Conservation (phyloP, 2,888 invertebrate species). For the Caenorhabditis parvicauda region DNA sequence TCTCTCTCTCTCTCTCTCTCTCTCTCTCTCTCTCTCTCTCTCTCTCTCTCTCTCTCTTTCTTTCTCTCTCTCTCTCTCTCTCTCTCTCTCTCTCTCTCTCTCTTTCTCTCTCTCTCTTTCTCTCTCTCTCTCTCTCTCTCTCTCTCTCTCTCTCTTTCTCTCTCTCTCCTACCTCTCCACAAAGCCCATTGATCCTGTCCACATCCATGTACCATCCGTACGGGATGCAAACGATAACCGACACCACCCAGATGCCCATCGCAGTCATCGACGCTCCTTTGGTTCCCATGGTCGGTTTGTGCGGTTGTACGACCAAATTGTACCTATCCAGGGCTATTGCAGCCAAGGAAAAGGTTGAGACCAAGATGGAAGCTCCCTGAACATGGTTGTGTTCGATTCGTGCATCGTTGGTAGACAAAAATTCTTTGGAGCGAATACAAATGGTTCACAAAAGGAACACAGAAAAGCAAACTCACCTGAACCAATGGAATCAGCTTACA, state of each 20-base stretch:
- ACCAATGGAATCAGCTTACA: slow-evolving; percentile 90
- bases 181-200: slow-evolving; percentile 61
- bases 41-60: no score
- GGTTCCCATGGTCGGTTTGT: slow-evolving; percentile 45
- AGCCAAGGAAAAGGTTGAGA: slow-evolving; percentile 90
- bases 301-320: slow-evolving; percentile 65
- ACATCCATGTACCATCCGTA: slow-evolving; percentile 78
- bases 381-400: not conserved
- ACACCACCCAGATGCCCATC: slow-evolving; percentile 65
- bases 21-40: no score
- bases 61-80: no score
- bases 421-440: no score
- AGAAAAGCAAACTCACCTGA: slow-evolving; percentile 68
- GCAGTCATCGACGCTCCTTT: slow-evolving; percentile 64
- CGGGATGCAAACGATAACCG: slow-evolving; percentile 81
- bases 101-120: no score
- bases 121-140: no score
- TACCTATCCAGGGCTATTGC: slow-evolving; percentile 92
- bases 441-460: no score
- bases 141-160: not conserved
- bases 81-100: no score
- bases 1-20: no score
- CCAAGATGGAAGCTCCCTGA: slow-evolving; percentile 83
- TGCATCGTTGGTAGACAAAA: no score
- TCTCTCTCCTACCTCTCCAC: slow-evolving; percentile 38